These are phyloP conservation scores for Sinocyclocheilus anophthalmus DNA, from an alignment of 2,113 vertebrate species.

Conservation along the genomic window DNA sequence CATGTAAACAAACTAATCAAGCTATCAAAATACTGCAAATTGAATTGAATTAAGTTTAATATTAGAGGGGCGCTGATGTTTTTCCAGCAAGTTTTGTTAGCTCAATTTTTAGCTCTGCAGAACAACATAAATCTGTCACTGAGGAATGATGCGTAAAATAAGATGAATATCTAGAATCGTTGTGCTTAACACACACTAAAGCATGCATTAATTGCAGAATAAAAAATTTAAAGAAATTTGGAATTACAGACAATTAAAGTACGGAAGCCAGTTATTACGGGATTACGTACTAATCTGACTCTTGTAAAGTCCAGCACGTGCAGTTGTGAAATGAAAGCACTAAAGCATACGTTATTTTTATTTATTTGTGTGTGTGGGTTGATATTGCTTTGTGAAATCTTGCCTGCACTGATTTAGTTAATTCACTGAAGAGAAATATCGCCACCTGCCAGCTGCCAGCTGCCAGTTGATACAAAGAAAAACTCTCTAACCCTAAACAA, in stretches of 20 bases:
- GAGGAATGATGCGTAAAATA: neutral
- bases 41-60: too few species aligned
- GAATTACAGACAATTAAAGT: neutral
- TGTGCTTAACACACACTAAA: neutral
- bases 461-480: neutral
- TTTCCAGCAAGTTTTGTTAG: too few species aligned
- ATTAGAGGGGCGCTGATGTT: too few species aligned
- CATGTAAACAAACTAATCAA: too few species aligned
- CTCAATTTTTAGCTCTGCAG: neutral
- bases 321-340: neutral
- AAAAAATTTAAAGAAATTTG: neutral
- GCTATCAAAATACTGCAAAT: too few species aligned
- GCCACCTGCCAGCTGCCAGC: neutral
- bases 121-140: neutral
- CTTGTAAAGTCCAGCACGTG: too few species aligned
- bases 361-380: too few species aligned
- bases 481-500: neutral
- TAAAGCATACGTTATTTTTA: neutral
- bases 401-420: neutral
- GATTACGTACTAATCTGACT: neutral
- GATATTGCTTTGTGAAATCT: neutral
- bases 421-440: neutral
- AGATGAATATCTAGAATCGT: neutral
- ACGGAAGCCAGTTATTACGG: too few species aligned
- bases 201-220: neutral